A percentile compares a stretch with the other conserved stretches of the same genome.
Evolutionary conservation across 2,113 vertebrate species (phyloP).

Genomic region (Ptychochromis oligacanthus): DNA sequence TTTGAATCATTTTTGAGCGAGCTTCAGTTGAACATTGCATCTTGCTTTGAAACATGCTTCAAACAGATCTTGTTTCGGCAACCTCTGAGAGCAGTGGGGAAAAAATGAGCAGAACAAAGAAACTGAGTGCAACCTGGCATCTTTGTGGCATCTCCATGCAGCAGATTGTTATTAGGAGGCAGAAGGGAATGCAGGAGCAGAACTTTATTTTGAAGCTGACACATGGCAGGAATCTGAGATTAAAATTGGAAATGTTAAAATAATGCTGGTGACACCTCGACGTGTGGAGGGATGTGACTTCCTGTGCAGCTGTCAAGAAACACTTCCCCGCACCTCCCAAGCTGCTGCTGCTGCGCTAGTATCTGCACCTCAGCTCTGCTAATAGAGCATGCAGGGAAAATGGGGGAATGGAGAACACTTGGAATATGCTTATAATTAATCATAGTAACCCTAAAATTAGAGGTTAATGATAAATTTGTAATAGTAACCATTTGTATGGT

Average conservation of each 20-base stretch:
- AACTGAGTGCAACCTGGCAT: neutral
- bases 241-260: constrained; percentile 77
- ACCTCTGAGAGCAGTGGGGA: neutral
- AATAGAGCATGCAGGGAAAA: constrained; percentile 56
- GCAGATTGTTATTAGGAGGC: constrained; percentile 63
- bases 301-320: constrained; percentile 80
- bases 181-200: constrained; percentile 33
- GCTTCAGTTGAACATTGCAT: neutral
- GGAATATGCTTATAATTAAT: constrained; percentile 61
- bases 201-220: constrained; percentile 72
- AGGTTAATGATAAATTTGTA: constrained; percentile 54
- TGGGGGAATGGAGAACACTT: constrained; percentile 41
- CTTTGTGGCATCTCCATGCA: constrained; percentile 12
- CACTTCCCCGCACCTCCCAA: constrained; percentile 62
- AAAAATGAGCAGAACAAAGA: constrained; percentile 18
- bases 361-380: constrained; percentile 62
- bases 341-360: constrained; percentile 50
- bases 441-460: constrained; percentile 34
- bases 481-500: constrained; percentile 37
- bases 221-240: constrained; percentile 73
- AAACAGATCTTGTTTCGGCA: neutral
- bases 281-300: constrained; percentile 77
- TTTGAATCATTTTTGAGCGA: neutral
- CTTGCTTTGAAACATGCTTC: constrained; percentile 14
- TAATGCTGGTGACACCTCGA: constrained; percentile 77